Conservation (phyloP, 2,888 invertebrate species). For the Stegophylla sp. region DNA sequence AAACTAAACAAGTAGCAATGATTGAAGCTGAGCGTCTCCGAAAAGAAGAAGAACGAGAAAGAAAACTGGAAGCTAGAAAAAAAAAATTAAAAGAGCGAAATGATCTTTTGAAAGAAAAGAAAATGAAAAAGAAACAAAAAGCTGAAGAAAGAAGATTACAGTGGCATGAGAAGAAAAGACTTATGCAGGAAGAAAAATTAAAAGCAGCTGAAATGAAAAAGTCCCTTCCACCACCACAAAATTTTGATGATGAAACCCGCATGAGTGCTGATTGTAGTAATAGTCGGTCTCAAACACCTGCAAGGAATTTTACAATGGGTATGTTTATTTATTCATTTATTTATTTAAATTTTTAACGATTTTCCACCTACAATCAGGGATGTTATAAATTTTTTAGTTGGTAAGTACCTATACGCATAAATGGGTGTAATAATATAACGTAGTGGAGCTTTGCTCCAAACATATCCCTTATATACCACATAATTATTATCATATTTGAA, state of each 20-base stretch:
- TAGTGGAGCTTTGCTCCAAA: no score
- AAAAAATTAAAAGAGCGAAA: constrained; percentile 59
- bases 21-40: constrained; percentile 60
- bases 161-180: constrained; percentile 60
- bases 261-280: constrained; percentile 66
- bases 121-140: constrained; percentile 59
- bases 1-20: constrained; percentile 58
- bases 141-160: constrained; percentile 60
- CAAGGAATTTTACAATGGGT: constrained; percentile 45
- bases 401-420: no score
- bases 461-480: no score
- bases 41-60: constrained; percentile 60
- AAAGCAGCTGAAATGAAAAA: constrained; percentile 60
- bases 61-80: constrained; percentile 58
- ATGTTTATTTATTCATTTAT: not conserved
- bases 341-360: no score
- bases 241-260: constrained; percentile 68
- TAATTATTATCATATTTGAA: no score
- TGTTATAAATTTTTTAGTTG: no score
- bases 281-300: constrained; percentile 41
- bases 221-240: constrained; percentile 63
- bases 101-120: constrained; percentile 59
- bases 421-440: no score
- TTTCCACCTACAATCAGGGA: no score
- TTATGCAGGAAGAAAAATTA: constrained; percentile 60